Conservation (phyloP, 2,888 invertebrate species). For the Pseudoips prasinana region DNA sequence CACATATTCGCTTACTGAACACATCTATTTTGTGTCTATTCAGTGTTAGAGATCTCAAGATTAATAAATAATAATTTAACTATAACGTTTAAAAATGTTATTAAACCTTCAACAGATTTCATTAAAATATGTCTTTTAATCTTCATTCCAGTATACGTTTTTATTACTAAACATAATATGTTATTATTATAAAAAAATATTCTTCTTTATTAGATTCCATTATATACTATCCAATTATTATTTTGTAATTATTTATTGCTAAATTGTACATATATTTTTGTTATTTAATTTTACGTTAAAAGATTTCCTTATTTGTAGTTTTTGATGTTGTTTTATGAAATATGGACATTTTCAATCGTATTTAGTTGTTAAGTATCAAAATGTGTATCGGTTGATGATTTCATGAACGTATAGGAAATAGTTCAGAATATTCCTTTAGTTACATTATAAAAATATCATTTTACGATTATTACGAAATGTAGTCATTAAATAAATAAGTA, state of each 20-base stretch:
- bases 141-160: conserved; percentile 61
- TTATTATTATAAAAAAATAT: conserved; percentile 24
- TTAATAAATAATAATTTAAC: conserved; percentile 30
- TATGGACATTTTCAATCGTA: conserved; percentile 33
- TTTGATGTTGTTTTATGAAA: conserved; percentile 40
- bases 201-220: conserved; percentile 48
- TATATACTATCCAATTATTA: conserved; percentile 47
- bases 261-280: conserved; percentile 79
- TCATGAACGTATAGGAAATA: conserved; percentile 32
- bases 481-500: conserved; percentile 74
- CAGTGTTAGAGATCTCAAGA: conserved; percentile 41
- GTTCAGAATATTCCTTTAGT: conserved; percentile 44
- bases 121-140: conserved; percentile 22
- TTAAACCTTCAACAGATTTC: conserved; percentile 30
- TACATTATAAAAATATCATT: conserved; percentile 41
- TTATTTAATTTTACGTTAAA: conserved; percentile 79
- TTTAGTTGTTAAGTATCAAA: conserved; percentile 17
- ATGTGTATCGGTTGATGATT: conserved; percentile 30
- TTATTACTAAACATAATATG: conserved; percentile 29
- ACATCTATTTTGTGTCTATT: conserved; percentile 29
- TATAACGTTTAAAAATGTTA: conserved; percentile 26
- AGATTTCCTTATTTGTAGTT: conserved; percentile 50
- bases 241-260: conserved; percentile 77
- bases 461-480: conserved; percentile 59
- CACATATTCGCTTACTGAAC: conserved; percentile 13